Evolutionary conservation across 2,113 vertebrate species (phyloP).

Genomic region (Brachionichthys hirsutus): DNA sequence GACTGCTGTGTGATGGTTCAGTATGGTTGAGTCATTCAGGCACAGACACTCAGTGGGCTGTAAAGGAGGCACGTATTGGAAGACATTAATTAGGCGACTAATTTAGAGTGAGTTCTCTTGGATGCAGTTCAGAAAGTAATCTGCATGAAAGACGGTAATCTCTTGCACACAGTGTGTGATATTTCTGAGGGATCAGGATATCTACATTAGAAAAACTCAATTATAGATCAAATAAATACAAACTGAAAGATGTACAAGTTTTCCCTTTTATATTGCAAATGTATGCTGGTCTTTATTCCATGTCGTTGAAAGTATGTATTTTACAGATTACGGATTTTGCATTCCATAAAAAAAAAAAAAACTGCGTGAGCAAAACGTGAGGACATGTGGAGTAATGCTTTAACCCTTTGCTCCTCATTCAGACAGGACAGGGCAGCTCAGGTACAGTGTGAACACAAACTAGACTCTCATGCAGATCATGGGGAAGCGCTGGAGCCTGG

Average conservation of each 20-base stretch:
- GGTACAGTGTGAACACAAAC: too few relatives aligned
- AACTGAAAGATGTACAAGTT: neutral
- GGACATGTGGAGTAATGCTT: too few relatives aligned
- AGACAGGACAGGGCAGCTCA: too few relatives aligned
- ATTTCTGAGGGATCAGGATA: constrained; percentile 71
- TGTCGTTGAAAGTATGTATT: neutral
- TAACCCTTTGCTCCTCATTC: too few relatives aligned
- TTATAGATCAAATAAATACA: constrained; percentile 71
- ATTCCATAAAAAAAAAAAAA: too few relatives aligned
- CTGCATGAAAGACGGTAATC: constrained; percentile 11
- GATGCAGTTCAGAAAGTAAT: neutral
- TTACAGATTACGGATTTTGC: too few relatives aligned
- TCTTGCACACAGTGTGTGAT: constrained; percentile 68
- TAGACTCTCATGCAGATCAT: too few relatives aligned
- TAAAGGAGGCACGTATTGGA: constrained; percentile 39
- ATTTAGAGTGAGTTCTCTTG: neutral
- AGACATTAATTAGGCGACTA: neutral
- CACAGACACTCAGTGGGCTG: constrained; percentile 16
- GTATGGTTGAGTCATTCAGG: constrained; percentile 22
- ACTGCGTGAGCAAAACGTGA: too few relatives aligned
- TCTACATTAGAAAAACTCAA: constrained; percentile 67
- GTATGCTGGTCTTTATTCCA: neutral
- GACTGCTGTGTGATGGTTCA: constrained; percentile 32
- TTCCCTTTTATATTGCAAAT: neutral
- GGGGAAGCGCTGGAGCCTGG: constrained; percentile 6